These are phyloP conservation scores for Diplosoma virens DNA, from an alignment of 23 tunicate species.

Conservation along the genomic window DNA sequence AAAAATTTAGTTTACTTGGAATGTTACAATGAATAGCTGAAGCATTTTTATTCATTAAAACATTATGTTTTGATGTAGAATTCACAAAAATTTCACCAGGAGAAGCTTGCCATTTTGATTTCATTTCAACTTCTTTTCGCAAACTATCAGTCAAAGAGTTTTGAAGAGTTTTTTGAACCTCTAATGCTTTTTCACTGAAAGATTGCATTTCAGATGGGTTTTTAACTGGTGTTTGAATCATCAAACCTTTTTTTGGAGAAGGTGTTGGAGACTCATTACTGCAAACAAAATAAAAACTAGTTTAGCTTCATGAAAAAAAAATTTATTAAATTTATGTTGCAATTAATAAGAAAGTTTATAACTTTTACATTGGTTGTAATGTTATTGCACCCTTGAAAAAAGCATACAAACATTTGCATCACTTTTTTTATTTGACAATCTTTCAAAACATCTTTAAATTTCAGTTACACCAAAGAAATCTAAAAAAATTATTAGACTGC, in stretches of 20 bases:
- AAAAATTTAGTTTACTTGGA: background rate
- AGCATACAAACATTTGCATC: background rate
- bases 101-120: constrained; percentile 34
- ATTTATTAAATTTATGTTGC: too few relatives aligned
- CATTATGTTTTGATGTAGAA: background rate
- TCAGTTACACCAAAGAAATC: too few relatives aligned
- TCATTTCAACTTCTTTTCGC: constrained; percentile 52
- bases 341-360: too few relatives aligned
- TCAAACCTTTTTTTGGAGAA: constrained; percentile 11
- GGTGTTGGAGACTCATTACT: background rate
- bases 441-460: too few relatives aligned
- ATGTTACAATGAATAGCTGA: background rate
- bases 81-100: constrained; percentile 29
- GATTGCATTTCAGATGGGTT: background rate
- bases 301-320: too few relatives aligned
- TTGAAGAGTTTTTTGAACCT: constrained; percentile 38
- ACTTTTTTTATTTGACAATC: background rate
- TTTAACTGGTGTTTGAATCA: background rate
- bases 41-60: background rate
- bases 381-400: background rate
- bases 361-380: too few relatives aligned
- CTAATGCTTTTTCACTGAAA: constrained; percentile 13
- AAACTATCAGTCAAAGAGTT: constrained; percentile 43
- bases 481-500: too few relatives aligned
- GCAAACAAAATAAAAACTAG: background rate